Percentiles rank a stretch among this genome's conserved stretches.
Evolutionary conservation across 2,113 vertebrate genomes (phyloP).

Genomic region (Lipophrys pholis): DNA sequence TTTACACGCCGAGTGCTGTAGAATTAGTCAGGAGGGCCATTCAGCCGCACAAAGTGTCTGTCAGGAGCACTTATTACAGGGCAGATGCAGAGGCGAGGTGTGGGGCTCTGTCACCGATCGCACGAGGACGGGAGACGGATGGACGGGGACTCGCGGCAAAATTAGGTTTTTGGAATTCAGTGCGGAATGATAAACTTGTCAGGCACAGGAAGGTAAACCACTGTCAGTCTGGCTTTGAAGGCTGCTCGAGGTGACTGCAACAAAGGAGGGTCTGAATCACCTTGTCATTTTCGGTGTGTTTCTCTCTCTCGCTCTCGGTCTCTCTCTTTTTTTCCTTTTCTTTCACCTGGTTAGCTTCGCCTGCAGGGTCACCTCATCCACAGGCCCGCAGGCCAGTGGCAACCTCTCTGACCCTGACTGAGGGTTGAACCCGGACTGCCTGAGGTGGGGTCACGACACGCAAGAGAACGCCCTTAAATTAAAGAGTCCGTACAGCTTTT

Average conservation of each 20-base stretch:
- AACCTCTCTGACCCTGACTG: constrained; percentile 58
- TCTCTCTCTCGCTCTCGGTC: not conserved
- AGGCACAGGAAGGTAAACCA: constrained; percentile 49
- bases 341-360: constrained; percentile 36
- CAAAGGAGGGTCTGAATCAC: constrained; percentile 31
- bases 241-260: constrained; percentile 30
- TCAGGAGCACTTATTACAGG: constrained; percentile 50
- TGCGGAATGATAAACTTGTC: constrained; percentile 41
- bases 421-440: constrained; percentile 50
- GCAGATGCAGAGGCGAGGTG: constrained; percentile 6
- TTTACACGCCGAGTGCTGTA: constrained; percentile 19
- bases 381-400: constrained; percentile 17
- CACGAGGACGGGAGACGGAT: not conserved
- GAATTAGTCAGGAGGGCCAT: constrained; percentile 35
- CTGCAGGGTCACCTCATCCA: constrained; percentile 22
- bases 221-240: constrained; percentile 46
- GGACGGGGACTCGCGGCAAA: not conserved
- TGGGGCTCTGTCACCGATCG: constrained; percentile 45
- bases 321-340: not conserved
- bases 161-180: constrained; percentile 36
- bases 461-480: constrained; percentile 46
- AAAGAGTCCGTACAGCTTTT: constrained; percentile 44
- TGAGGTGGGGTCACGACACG: constrained; percentile 40
- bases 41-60: constrained; percentile 49
- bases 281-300: constrained; percentile 24